Base-by-base conservation (phyloP, 2,113 vertebrate species). In the Callocephalon fimbriatum region DNA sequence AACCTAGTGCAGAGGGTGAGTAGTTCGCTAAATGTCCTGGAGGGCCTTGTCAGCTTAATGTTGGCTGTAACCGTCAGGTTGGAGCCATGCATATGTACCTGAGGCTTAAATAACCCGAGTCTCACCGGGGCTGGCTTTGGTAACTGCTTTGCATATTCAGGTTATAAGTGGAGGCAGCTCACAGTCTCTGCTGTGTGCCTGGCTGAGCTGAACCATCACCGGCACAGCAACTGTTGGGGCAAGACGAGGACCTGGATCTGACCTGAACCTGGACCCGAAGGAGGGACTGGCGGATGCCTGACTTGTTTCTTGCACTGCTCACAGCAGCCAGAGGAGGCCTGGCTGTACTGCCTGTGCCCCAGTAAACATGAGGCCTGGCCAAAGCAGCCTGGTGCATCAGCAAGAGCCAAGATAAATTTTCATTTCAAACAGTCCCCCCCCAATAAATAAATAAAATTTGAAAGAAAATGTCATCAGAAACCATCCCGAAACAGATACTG, bases 201-300 rank as follows among this genome's bases (percentile, higher is more conserved):
- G 45, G 23, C 40, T 0, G 0, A 76, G 75, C 21, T 0, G 7
- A 80, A 42, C 63, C 3, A 12, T 26, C 29, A 7, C 40, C 1
- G 1, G 31, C 1, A 0, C 44, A 56, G 47, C 10, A 40, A 11
- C 35, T 44, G 14, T 40, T 18, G 0, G 0, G 79, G 12, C 13
- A 31, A 35, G 15, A 56, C 9, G 10, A 78, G 44, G 15, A 42
- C 31, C 25, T 22, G 78, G 40, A 56, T 40, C 31, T 48, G 40
- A 22, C 21, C 21, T 22, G 78, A n/a, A 45, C 31, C 27, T 20
- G 78, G 40, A 56, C 40, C 31, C 37, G 31, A 22, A 92, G 26
- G 13, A 86, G 25, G 7, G 42, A 92, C 29, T 21, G 20, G 29
- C 22, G 32, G 58, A 40, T 0, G 0, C n/a, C 56, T 50, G 16